phyloP scores from a whole-genome alignment of 1,140 invertebrate genomes.

The Drosophila pruinosa region DNA sequence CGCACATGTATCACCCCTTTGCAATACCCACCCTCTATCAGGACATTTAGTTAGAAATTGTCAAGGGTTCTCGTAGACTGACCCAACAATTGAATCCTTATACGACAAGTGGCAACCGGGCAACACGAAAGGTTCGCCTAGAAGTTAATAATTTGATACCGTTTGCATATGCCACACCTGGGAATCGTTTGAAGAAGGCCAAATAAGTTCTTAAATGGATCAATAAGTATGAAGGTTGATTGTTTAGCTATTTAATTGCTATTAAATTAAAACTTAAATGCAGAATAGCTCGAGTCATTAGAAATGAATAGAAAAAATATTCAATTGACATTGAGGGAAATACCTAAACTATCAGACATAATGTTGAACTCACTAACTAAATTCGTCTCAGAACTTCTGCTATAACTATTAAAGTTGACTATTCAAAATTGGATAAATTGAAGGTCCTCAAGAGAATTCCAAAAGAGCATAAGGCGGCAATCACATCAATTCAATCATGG shows the following conservation, averaged over 20 bases:
- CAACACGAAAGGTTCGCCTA: neutral
- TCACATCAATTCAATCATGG: neutral
- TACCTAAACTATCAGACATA: too few species aligned
- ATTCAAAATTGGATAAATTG: too few species aligned
- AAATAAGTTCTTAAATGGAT: neutral
- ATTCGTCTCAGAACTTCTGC: too few species aligned
- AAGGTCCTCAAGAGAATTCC: too few species aligned
- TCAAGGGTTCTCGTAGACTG: conserved; percentile 7
- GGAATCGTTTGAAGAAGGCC: neutral
- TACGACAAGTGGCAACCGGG: neutral
- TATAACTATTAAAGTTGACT: too few species aligned
- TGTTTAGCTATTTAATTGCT: too few species aligned
- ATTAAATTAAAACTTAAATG: too few species aligned
- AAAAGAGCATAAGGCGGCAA: neutral
- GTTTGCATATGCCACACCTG: neutral
- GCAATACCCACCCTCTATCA: neutral
- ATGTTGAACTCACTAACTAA: too few species aligned
- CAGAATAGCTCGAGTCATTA: too few species aligned
- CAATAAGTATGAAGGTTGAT: neutral
- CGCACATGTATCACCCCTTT: conserved; percentile 34
- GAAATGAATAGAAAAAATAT: too few species aligned
- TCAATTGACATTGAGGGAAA: too few species aligned
- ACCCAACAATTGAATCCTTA: conserved; percentile 8
- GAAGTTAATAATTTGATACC: neutral
- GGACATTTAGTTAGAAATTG: neutral